Base-by-base conservation (phyloP, 2,888 invertebrate genomes). In the Pollenia amentaria region DNA sequence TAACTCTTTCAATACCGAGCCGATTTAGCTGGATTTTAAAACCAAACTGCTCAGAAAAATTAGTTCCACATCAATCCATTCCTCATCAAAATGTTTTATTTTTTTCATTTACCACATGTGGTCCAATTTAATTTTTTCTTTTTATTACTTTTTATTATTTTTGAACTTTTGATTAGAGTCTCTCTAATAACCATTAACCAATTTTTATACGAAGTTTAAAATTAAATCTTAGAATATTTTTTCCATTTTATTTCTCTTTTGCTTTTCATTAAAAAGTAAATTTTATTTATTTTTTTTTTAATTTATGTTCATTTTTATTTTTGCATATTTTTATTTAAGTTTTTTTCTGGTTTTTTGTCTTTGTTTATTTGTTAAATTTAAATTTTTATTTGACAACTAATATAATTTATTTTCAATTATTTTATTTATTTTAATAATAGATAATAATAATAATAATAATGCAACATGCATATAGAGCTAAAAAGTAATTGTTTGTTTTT, bases 391-490 rank as follows among this genome's bases (percentile, higher is more conserved):
- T 70, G 84, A 84, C 87, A 87, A 87, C 84, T 87, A 87, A 84
- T 80, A 80, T 75, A 64, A 78, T 85, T 78, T 53, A 75, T 69
- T 76, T 78, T 62, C 53, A 78, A 21, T 82, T 77, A 72, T 69
- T 82, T 84, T 42, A 84, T 73, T 75, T 75, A 75, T 77, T 57
- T 62, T 16, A 67, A 60, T 82, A 75, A 65, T 77, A 64, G 70
- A 72, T 78, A 76, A 76, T 69, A 69, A 46, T 77, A 78, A 77
- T 78, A 78, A 67, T 81, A 46, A 84, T 81, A 51, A 85, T 85
- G 80, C 81, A 81, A 80, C 80, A 80, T 85, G 85, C 85, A 82
- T 86, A 82, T 83, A 82, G 82, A 86, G 86, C 73, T 82, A 86
- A 82, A 85, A 86, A 79, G 46, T 82, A 79, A 55, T 84, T 78